Conservation (phyloP, 2,888 invertebrate species). For the Philaethria dido region DNA sequence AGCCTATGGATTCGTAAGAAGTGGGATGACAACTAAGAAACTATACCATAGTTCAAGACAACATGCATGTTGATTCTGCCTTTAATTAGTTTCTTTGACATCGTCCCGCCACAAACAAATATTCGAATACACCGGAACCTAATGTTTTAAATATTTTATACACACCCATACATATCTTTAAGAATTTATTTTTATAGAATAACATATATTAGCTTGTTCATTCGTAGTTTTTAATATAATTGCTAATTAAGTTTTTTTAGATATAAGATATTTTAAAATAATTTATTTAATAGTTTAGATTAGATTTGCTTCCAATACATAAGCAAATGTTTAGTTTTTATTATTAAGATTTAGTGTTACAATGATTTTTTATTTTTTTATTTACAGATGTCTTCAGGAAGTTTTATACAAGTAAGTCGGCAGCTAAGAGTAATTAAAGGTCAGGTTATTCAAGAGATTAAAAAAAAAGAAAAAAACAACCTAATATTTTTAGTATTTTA, state of each 20-base stretch:
- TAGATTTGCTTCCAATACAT: conserved; percentile 16
- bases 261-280: conserved; percentile 4
- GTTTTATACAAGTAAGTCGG: conserved; percentile 16
- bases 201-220: neutral
- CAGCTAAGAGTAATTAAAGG: neutral
- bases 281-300: conserved; percentile 8
- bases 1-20: neutral
- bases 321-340: neutral
- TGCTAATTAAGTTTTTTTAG: neutral
- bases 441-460: too few species aligned
- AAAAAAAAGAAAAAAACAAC: too few species aligned
- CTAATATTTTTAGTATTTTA: too few species aligned
- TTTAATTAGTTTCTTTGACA: conserved; percentile 15
- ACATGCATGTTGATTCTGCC: conserved; percentile 8
- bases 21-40: conserved; percentile 3
- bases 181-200: neutral
- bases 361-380: conserved; percentile 21
- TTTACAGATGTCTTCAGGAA: conserved; percentile 20
- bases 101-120: neutral
- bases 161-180: neutral
- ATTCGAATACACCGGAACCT: neutral
- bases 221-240: conserved; percentile 4
- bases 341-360: neutral
- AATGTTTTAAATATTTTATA: neutral
- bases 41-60: neutral